Evolutionary conservation across 92 coral and sea anemone genomes (phyloP), one percentile per base, ranked within the genome.

Genomic region (Porites cylindrica): DNA sequence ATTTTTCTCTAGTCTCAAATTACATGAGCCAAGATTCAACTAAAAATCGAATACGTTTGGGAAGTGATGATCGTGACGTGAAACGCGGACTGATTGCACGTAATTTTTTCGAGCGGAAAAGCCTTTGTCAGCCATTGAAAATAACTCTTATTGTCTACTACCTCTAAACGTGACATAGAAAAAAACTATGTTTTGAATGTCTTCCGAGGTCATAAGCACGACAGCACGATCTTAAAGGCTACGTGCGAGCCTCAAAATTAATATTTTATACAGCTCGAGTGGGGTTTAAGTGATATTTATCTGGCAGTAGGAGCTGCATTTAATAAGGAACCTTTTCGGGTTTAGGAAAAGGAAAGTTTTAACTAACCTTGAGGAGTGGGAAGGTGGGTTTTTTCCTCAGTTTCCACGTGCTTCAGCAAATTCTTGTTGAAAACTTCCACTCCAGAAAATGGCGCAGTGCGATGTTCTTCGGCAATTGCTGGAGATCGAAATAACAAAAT

Each of bases 401-500:
- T 90, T 82, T 97, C 92, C 72, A 95, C 98, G 79, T 97, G 99
- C 72, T 97, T 91, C 68, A 97, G 90, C 67, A 91, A 82, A n/a
- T 83, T 67, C 83, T 95, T 97, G 75, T 97, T 95, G 85, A 96
- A 97, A 38, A 97, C 98, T 85, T 97, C 96, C 61, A 97, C 99
- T 23, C 94, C 98, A 10, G 96, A 94, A 78, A 97, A 95, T 51
- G 99, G 99, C 69, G 96, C 96, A 6, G 98, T 93, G 65, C 96
- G 87, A n/a, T 97, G 96, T 86, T 97, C 99, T 16, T 97, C 99
- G 38, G 86, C 94, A 77, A 97, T 97, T 32, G 93, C 99, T 97
- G 65, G 18, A 77, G 74, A 29, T 29, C 32, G 32, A 65, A 80
- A 90, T 66, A 89, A 75, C 47, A 83, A 60, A 84, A 52, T 47